Evolutionary conservation across 2,888 invertebrate genomes (phyloP), one percentile per base, ranked within the genome.

Genomic region (Papilio protenor): DNA sequence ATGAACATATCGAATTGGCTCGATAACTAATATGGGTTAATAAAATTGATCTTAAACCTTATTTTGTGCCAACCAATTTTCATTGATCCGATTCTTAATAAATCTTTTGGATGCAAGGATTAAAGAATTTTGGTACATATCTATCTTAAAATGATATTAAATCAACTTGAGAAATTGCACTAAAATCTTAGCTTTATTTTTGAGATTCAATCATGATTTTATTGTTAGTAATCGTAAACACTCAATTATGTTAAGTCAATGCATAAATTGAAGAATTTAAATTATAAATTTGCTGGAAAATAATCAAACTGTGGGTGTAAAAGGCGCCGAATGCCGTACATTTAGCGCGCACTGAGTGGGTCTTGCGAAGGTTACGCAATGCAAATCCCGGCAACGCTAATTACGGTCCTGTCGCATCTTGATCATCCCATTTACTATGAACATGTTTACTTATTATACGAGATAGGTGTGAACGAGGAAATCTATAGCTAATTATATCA

Each of bases 331-430:
- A 87, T 86, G 84, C 83, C 81, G 79, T 80, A 81, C 81, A 79
- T 77, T 81, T 81, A 83, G 77, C 80, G 81, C 79, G 75, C 81
- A 77, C 81, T 80, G 86, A 81, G 85, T 86, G 86, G 84, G 86
- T 81, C 79, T 83, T 81, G 83, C 81, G 87, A 90, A 90, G 90
- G 90, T 84, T 86, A 80, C 76, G 80, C 78, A 82, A 81, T 83
- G 80, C 81, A 81, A 80, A 59, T 77, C 70, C 71, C 64, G 55
- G 61, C 71, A 45, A 47, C 47, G 45, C 11, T 55, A 75, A 45
- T 70, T 47, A 57, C 55, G 49, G 52, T 11, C 66, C 75, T 40
- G 52, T 66, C 21, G 49, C 66, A 40, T 75, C 52, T 52, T 52
- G 52, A 52, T 52, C 23, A 27, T 47, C 47, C 61, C 47, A 74